Evolutionary conservation across 2,888 invertebrate species (phyloP).

Genomic region (Molorchus minor): DNA sequence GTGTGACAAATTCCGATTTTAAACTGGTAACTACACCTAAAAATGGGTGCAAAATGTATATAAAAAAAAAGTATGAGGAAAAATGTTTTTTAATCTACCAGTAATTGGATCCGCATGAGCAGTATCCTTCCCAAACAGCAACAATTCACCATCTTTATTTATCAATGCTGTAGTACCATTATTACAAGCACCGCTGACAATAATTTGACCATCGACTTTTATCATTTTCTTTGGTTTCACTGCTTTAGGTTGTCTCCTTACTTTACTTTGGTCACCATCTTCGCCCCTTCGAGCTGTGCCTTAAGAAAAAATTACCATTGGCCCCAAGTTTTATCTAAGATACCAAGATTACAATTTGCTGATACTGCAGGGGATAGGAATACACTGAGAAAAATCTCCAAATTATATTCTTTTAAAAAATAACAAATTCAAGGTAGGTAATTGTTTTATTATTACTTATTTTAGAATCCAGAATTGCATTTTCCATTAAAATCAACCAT

Average conservation of each 20-base stretch:
- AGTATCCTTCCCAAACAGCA: conserved; percentile 95
- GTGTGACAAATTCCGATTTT: conserved; percentile 62
- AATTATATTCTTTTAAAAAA: too few species aligned
- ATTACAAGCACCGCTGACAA: conserved; percentile 89
- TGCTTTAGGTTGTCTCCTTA: conserved; percentile 87
- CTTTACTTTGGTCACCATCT: conserved; percentile 84
- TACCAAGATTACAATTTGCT: too few species aligned
- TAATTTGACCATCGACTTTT: conserved; percentile 85
- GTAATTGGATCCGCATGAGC: conserved; percentile 79
- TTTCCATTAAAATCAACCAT: too few species aligned
- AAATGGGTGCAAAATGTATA: conserved; percentile 20
- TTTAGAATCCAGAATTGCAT: too few species aligned
- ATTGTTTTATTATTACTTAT: too few species aligned
- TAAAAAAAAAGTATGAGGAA: too few species aligned
- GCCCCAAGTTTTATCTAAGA: too few species aligned
- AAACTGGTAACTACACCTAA: conserved; percentile 57
- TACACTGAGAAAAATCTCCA: too few species aligned
- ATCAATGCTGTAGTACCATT: conserved; percentile 94
- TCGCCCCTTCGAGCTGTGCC: conserved; percentile 92
- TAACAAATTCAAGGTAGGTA: too few species aligned
- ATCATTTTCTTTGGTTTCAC: conserved; percentile 92
- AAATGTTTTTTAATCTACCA: conserved; percentile 56
- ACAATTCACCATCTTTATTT: conserved; percentile 86
- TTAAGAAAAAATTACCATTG: conserved; percentile 62
- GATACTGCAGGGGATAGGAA: too few species aligned